A percentile compares a stretch with the other conserved stretches of the same genome.
phyloP scores from a whole-genome alignment of 1,140 invertebrate genomes.

The Chironomus tepperi region DNA sequence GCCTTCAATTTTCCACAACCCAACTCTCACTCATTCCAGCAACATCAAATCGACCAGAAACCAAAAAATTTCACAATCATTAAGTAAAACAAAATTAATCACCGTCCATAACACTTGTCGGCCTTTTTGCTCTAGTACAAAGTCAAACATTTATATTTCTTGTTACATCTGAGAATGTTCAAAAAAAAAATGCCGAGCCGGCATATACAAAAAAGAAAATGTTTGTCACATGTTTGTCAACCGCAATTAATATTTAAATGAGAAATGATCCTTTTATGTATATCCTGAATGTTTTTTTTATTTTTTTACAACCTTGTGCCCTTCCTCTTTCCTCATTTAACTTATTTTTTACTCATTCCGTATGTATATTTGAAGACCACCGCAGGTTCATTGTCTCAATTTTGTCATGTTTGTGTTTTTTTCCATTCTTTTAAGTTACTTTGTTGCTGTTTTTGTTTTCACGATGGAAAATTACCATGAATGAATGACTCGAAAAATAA shows the following conservation, averaged over 20 bases:
- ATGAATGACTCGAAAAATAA: not conserved
- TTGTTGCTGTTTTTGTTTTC: not conserved
- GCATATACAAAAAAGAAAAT: not conserved
- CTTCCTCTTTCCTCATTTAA: conserved; percentile 18
- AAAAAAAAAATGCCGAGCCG: not conserved
- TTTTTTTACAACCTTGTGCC: conserved; percentile 22
- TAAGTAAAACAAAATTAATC: no score
- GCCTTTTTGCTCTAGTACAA: no score
- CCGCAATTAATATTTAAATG: conserved; percentile 24
- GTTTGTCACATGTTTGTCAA: conserved; percentile 23
- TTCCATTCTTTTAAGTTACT: not conserved
- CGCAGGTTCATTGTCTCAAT: conserved; percentile 16
- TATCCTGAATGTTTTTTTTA: not conserved
- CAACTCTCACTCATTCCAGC: no score
- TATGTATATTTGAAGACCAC: not conserved
- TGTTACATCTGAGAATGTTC: no score
- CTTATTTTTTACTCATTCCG: not conserved
- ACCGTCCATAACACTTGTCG: no score
- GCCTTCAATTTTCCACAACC: no score
- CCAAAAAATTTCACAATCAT: no score
- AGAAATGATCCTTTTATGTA: conserved; percentile 18
- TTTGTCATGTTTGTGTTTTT: conserved; percentile 6
- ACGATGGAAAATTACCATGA: not conserved
- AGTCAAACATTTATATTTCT: no score
- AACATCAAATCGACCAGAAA: no score